Percentiles rank a stretch among this genome's conserved stretches.
phyloP scores from a whole-genome alignment of 1,140 invertebrate genomes.

The Whitmania pigra region DNA sequence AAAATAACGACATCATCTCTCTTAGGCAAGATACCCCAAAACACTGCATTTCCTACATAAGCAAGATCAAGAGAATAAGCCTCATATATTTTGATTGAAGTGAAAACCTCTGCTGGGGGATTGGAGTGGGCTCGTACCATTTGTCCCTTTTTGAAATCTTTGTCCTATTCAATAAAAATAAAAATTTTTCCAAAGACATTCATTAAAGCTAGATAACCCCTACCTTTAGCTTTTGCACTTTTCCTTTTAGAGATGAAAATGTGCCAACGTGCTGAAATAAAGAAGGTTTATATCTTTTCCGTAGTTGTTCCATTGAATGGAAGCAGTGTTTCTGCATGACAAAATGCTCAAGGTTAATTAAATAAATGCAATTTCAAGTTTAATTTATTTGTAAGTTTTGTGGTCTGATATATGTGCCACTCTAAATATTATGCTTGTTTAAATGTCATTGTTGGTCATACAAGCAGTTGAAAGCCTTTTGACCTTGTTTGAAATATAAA shows the following conservation, averaged over 20 bases:
- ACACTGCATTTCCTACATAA: conserved; percentile 76
- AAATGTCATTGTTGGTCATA: no score
- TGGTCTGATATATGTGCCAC: no score
- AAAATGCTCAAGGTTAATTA: no score
- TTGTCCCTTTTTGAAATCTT: conserved; percentile 75
- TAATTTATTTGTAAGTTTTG: no score
- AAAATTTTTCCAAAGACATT: background rate
- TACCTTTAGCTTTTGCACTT: conserved; percentile 90
- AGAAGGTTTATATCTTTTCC: conserved; percentile 65
- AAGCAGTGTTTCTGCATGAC: conserved; percentile 67
- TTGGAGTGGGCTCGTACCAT: conserved; percentile 57
- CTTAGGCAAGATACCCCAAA: conserved; percentile 78
- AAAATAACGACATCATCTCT: conserved; percentile 69
- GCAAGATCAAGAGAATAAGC: conserved; percentile 66
- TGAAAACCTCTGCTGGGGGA: conserved; percentile 59
- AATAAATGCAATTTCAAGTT: no score
- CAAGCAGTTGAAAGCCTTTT: no score
- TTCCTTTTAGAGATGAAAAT: conserved; percentile 86
- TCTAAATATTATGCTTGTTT: no score
- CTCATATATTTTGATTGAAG: conserved; percentile 70
- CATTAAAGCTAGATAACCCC: conserved; percentile 14
- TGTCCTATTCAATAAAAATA: conserved; percentile 52
- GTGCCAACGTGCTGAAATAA: conserved; percentile 91
- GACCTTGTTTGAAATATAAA: no score
- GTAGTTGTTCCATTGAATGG: conserved; percentile 34